phyloP scores from a whole-genome alignment of 2,113 vertebrate species.

The Montifringilla adamsi region DNA sequence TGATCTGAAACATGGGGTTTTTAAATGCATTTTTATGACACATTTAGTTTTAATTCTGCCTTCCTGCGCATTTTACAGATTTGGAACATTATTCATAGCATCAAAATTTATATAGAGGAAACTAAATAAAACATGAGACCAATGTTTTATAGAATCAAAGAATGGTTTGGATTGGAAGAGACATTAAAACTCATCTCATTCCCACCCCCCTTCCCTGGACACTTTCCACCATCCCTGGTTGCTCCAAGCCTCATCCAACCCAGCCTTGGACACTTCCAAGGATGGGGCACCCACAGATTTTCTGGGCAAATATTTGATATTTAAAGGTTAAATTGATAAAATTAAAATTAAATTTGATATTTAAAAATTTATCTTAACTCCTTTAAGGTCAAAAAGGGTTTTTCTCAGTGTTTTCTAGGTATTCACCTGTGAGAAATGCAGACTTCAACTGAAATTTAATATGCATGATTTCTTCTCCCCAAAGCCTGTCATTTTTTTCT shows the following conservation, averaged over 20 bases:
- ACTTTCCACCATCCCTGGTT: not conserved
- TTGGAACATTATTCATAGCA: not conserved
- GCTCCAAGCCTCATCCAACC: not conserved
- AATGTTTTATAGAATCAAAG: not conserved
- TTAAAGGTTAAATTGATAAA: not conserved
- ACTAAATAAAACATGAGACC: rapidly evolving
- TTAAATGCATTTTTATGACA: not conserved
- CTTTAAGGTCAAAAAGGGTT: not conserved
- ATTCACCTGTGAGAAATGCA: not conserved
- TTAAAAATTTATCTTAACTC: not conserved
- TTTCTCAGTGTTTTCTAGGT: not conserved
- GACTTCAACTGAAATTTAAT: not conserved
- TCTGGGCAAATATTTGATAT: not conserved
- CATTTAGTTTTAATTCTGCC: not conserved
- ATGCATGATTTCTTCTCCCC: not conserved
- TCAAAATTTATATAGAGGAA: not conserved
- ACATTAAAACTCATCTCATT: not conserved
- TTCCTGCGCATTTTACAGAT: not conserved
- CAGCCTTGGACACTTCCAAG: not conserved
- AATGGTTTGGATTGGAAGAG: not conserved
- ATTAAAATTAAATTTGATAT: not conserved
- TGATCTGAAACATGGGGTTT: not conserved
- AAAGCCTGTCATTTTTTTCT: not conserved
- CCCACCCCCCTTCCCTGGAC: not conserved
- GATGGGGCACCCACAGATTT: not conserved